Conservation (phyloP, 2,113 vertebrate species). For the Poeciliopsis prolifica region DNA sequence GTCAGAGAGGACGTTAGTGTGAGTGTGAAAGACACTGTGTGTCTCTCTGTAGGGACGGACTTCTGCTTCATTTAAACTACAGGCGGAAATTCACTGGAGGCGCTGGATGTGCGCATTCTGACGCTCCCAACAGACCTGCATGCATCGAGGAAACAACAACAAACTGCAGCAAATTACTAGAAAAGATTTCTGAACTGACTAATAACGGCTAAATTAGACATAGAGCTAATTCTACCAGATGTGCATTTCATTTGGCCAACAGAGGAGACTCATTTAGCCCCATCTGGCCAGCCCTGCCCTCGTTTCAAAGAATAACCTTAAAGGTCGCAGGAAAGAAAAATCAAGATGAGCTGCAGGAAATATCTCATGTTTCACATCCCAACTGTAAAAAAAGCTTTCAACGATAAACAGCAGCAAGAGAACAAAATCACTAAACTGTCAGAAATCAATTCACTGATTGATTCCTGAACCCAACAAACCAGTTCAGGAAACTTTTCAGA, state of each 20-base stretch:
- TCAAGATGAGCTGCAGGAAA: too few species aligned
- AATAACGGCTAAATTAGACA: neutral
- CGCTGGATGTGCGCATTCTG: slow-evolving; percentile 17
- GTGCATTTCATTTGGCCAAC: neutral
- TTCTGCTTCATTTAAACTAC: slow-evolving; percentile 47
- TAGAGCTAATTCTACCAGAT: neutral
- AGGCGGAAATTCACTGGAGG: slow-evolving; percentile 35
- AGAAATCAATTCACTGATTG: too few species aligned
- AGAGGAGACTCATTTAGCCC: neutral
- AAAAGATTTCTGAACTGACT: neutral
- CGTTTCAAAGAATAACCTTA: neutral
- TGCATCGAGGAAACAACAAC: slow-evolving; percentile 4
- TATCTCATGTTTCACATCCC: too few species aligned
- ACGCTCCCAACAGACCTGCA: neutral
- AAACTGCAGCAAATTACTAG: neutral
- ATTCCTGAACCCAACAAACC: too few species aligned
- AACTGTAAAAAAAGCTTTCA: too few species aligned
- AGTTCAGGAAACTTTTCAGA: too few species aligned
- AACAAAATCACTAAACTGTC: too few species aligned
- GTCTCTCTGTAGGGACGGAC: neutral
- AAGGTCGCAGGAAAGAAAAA: too few species aligned
- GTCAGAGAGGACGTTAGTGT: slow-evolving; percentile 10
- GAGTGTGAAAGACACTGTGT: slow-evolving; percentile 10
- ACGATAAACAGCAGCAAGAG: too few species aligned
- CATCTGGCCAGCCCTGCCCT: neutral